Evolutionary conservation across 2,888 invertebrate species (phyloP).

Genomic region (Ischnura elegans): DNA sequence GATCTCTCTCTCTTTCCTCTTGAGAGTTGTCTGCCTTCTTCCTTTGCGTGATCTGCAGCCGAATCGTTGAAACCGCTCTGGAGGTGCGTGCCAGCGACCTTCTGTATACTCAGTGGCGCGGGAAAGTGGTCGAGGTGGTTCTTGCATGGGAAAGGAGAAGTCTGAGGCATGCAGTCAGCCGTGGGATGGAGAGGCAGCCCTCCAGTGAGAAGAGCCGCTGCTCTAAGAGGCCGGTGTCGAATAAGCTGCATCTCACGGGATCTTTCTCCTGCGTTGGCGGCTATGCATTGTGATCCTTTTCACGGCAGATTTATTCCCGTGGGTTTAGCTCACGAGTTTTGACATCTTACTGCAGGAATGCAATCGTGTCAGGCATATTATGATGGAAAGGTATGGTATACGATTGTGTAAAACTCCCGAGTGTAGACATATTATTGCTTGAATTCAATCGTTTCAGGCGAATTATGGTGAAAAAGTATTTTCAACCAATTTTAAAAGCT

Average conservation of each 20-base stretch:
- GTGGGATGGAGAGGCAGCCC: not conserved
- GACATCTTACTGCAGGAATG: no score
- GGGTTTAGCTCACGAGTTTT: no score
- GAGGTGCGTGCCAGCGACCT: not conserved
- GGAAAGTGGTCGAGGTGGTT: slow-evolving; percentile 19
- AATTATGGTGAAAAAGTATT: no score
- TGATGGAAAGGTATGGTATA: no score
- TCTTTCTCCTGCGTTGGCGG: no score
- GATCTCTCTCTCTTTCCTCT: not conserved
- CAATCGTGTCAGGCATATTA: no score
- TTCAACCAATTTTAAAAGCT: no score
- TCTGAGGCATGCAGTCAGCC: not conserved
- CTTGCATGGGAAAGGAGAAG: not conserved
- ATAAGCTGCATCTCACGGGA: not conserved
- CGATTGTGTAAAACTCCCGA: no score
- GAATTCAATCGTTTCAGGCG: no score
- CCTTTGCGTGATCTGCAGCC: not conserved
- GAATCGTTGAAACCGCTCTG: not conserved
- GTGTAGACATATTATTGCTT: no score
- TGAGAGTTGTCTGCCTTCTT: not conserved
- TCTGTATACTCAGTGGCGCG: not conserved
- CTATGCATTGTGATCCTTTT: no score
- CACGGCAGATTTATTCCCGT: no score
- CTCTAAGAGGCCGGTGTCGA: not conserved
- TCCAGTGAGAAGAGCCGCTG: not conserved